Percentiles rank a stretch among this genome's conserved stretches.
phyloP scores from a whole-genome alignment of 1,140 invertebrate genomes.

The Bombus turneri region DNA sequence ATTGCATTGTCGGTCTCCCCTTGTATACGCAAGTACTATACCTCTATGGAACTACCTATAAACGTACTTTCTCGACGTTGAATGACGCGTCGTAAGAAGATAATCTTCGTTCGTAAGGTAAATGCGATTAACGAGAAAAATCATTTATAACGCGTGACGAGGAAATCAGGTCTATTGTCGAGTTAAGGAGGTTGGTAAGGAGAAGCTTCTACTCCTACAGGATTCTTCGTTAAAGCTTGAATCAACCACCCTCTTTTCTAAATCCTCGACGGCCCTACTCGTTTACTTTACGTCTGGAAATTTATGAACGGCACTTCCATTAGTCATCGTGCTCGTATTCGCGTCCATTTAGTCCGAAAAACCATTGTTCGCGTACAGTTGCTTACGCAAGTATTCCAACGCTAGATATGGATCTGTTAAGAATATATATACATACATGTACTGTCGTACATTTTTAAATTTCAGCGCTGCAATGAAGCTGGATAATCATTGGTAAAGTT shows the following conservation, averaged over 20 bases:
- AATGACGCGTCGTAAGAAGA: background rate
- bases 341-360: conserved; percentile 39
- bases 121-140: background rate
- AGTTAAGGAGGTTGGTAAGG: too few species aligned
- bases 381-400: too few species aligned
- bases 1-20: background rate
- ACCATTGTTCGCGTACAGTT: conserved; percentile 11
- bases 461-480: too few species aligned
- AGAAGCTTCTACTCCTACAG: too few species aligned
- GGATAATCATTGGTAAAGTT: too few species aligned
- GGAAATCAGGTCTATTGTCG: conserved; percentile 31
- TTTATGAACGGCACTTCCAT: conserved; percentile 67
- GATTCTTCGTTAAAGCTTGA: background rate
- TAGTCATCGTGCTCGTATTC: conserved; percentile 60
- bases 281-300: conserved; percentile 57
- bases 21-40: background rate
- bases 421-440: too few species aligned
- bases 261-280: conserved; percentile 35
- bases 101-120: background rate
- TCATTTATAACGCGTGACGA: background rate
- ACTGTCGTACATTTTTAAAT: too few species aligned
- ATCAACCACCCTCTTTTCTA: conserved; percentile 34
- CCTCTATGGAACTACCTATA: too few species aligned
- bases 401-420: too few species aligned
- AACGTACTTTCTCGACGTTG: too few species aligned